Conservation (phyloP, 2,888 invertebrate genomes). For the Ormyrus pomaceus region DNA sequence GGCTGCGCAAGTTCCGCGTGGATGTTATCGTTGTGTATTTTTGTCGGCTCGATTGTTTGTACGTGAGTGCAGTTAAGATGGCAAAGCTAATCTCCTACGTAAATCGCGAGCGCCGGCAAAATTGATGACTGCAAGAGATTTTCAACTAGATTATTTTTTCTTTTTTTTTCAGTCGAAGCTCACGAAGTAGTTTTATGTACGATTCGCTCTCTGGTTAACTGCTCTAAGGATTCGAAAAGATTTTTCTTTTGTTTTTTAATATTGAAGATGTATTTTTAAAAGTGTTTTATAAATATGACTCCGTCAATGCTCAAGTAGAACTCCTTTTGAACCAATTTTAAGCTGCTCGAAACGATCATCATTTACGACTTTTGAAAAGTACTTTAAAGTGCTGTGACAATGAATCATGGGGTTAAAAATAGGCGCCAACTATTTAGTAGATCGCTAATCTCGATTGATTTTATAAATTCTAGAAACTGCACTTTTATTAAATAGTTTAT, state of each 20-base stretch:
- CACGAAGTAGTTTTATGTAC: neutral
- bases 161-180: neutral
- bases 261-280: neutral
- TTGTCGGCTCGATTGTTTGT: conserved; percentile 17
- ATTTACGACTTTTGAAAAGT: neutral
- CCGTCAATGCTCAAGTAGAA: neutral
- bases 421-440: no score
- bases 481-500: no score
- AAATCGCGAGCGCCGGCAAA: neutral
- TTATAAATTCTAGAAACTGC: no score
- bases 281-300: neutral
- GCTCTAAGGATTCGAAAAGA: conserved; percentile 9
- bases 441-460: no score
- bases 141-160: neutral
- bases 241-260: neutral
- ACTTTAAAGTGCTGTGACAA: neutral
- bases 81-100: conserved; percentile 12
- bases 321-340: neutral
- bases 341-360: neutral
- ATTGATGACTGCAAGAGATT: conserved; percentile 23
- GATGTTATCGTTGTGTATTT: conserved; percentile 25
- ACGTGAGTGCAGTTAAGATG: conserved; percentile 17
- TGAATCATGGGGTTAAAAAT: neutral
- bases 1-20: conserved; percentile 2
- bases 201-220: neutral